These are phyloP conservation scores for Albula glossodonta DNA, from an alignment of 2,113 vertebrate species.

Conservation along the genomic window DNA sequence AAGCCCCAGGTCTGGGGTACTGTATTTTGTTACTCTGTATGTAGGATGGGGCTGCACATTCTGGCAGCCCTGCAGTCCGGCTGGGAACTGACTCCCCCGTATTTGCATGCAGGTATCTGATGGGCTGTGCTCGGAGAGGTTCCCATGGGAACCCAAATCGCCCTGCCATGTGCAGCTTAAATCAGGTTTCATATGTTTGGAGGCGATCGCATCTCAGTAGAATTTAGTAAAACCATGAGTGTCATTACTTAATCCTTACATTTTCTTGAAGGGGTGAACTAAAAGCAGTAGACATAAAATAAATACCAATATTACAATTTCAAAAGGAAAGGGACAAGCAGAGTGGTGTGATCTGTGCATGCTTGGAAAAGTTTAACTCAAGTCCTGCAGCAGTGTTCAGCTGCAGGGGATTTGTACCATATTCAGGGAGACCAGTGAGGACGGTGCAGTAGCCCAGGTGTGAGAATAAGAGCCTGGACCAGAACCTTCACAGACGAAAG, in stretches of 20 bases:
- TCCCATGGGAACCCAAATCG: constrained; percentile 17
- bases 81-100: no score
- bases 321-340: no score
- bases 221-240: constrained; percentile 2
- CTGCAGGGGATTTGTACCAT: no score
- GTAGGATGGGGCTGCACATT: background rate
- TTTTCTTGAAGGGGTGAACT: background rate
- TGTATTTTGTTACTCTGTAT: background rate
- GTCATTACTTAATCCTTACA: background rate
- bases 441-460: no score
- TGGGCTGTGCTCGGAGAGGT: background rate
- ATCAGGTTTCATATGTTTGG: constrained; percentile 7
- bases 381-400: no score
- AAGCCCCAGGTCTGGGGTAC: constrained; percentile 8
- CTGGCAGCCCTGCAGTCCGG: background rate
- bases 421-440: no score
- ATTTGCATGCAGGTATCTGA: no score
- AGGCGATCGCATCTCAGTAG: constrained; percentile 9
- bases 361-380: no score
- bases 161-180: constrained; percentile 24
- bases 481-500: no score
- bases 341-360: no score
- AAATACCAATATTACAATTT: no score
- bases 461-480: no score
- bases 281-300: background rate